A percentile compares a stretch with the other conserved stretches of the same genome.
Evolutionary conservation across 2,113 vertebrate genomes (phyloP).

Genomic region (Spilogale gracilis): DNA sequence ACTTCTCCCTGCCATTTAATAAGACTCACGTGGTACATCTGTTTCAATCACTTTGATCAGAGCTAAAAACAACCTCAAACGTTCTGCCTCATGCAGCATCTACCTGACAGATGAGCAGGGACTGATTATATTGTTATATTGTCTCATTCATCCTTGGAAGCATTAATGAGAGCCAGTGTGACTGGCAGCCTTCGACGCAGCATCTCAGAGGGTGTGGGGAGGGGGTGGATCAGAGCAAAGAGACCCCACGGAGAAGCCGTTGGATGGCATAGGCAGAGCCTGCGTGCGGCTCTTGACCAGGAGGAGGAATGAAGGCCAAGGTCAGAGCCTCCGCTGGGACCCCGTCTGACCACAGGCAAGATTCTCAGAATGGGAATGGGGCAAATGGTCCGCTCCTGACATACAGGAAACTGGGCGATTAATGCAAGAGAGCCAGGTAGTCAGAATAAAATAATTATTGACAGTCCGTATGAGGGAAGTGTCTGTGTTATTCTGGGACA

Average conservation of each 20-base stretch:
- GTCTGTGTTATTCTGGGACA: neutral
- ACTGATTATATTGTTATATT: conserved; percentile 55
- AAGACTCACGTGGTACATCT: conserved; percentile 68
- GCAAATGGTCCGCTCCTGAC: neutral
- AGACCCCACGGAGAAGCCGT: rapidly evolving
- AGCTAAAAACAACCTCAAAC: conserved; percentile 73
- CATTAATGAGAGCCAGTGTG: conserved; percentile 25
- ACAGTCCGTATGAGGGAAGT: neutral
- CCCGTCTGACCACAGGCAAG: neutral
- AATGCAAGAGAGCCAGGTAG: neutral
- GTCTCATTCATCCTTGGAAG: conserved; percentile 19
- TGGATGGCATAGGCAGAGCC: neutral
- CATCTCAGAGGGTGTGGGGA: neutral
- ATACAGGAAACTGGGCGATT: neutral
- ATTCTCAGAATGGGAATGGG: neutral
- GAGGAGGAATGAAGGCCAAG: neutral
- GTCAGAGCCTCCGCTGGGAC: neutral
- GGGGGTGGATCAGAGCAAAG: neutral
- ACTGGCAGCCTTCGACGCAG: neutral
- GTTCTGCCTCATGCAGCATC: conserved; percentile 16
- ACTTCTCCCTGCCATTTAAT: conserved; percentile 62
- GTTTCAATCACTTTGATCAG: conserved; percentile 79
- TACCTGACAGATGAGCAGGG: conserved; percentile 70
- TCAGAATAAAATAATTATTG: neutral
- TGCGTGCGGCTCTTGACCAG: neutral